Evolutionary conservation across 2,888 invertebrate species (phyloP).

Genomic region (Dynastes hyllus): DNA sequence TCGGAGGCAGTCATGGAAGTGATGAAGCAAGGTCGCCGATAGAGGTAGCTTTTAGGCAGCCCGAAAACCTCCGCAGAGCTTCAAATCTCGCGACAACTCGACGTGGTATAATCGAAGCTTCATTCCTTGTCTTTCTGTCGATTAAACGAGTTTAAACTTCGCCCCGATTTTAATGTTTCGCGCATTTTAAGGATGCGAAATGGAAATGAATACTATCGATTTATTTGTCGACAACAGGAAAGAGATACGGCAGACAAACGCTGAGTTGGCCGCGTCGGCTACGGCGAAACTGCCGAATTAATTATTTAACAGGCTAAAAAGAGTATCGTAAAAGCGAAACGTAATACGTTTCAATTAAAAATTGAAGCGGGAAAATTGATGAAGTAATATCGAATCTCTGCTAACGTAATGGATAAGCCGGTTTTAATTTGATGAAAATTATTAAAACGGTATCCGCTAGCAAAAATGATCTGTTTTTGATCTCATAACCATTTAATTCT

Average conservation of each 20-base stretch:
- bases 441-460: too few species aligned
- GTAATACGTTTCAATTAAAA: constrained; percentile 5
- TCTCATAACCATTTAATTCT: too few species aligned
- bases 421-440: too few species aligned
- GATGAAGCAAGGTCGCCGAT: too few species aligned
- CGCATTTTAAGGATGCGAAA: neutral
- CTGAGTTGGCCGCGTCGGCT: neutral
- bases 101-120: neutral
- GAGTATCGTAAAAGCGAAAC: neutral
- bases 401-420: too few species aligned
- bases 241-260: neutral
- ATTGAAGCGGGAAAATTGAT: neutral
- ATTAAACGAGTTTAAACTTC: constrained; percentile 12
- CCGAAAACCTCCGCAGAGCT: neutral
- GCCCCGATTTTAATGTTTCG: neutral
- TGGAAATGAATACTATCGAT: neutral
- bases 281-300: neutral
- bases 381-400: too few species aligned
- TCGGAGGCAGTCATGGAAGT: too few species aligned
- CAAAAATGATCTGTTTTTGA: too few species aligned
- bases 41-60: too few species aligned
- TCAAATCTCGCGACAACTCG: constrained; percentile 9
- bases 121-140: neutral
- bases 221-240: neutral
- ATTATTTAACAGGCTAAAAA: neutral